Base-by-base conservation (phyloP, 2,888 invertebrate species). In the Drosophila nr. medialis region DNA sequence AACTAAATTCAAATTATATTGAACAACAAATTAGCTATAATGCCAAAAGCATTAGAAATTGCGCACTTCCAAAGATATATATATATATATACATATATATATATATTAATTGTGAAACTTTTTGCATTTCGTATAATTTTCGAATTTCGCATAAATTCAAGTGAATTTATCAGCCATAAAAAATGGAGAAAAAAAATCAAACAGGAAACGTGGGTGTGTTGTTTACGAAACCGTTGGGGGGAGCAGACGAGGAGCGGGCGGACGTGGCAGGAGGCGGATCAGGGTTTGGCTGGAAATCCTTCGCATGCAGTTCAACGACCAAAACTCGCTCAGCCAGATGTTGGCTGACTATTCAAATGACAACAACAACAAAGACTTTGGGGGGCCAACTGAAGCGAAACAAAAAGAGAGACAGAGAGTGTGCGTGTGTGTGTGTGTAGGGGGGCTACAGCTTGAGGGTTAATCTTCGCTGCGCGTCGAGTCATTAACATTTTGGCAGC, bases 401-500 rank as follows among this genome's bases (percentile, higher is more conserved):
- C 50, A 34, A 49, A 29, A 8, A 8, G 45, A n/a, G 27, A 11
- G 29, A 24, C n/a, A 29, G 51, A 21, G 34, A 10, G 30, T 0
- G 36, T 27, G 42, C 30, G 49, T 24, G 60, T 13, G 53, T 40
- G 34, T n/a, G 36, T 34, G 48, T 7, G 54, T 7, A 10, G 8
- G 51, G 15, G 61, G 18, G 50, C 18, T 61, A 58, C 66, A 24
- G 79, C 49, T 45, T 61, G 59, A 38, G 75, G 70, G 77, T 70
- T 79, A 75, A 79, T 67, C 73, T 59, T 51, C 38, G 69, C 61
- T n/a, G 50, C 60, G 61, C 32, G n/a, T 49, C 50, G 51, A 67
- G 77, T 80, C 77, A 77, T 77, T 77, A 77, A 80, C 77, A 77
- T 77, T 77, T 77, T 64, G 75, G 75, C 79, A 75, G 80, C 80